Evolutionary conservation across 1,140 invertebrate species (phyloP), one percentile per base, ranked within the genome.

Genomic region (Tenebrio molitor): DNA sequence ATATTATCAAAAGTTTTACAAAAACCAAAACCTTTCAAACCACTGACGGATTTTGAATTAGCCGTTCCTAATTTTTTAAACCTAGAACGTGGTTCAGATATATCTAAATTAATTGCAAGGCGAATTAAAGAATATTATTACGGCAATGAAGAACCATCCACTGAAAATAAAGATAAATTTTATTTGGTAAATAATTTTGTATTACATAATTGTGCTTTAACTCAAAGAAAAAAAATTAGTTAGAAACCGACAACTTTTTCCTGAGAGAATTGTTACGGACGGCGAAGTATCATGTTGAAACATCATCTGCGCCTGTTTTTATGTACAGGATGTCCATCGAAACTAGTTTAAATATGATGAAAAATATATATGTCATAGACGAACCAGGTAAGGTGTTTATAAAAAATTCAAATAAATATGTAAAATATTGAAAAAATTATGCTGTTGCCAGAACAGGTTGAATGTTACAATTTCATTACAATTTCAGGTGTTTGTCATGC

Each of bases 401-500:
- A 39, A n/a, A n/a, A n/a, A n/a, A 10, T 33, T 3, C 4, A 5
- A 10, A 4, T 5, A 4, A 10, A 33, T 33, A 5, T 33, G 4
- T 33, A 33, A 33, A 33, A 33, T 33, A 0, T 33, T 5, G 29
- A 33, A 5, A 33, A 5, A n/a, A n/a, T n/a, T n/a, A n/a, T n/a
- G n/a, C n/a, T n/a, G n/a, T n/a, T n/a, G n/a, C n/a, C n/a, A n/a
- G n/a, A n/a, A n/a, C n/a, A n/a, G n/a, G n/a, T 29, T 3, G 25
- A 29, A 29, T 29, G 25, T n/a, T n/a, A n/a, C n/a, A n/a, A n/a
- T n/a, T n/a, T n/a, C n/a, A n/a, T n/a, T n/a, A n/a, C n/a, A n/a
- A n/a, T 85, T 34, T 76, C 82, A 74, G 89, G 89, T 0, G 86
- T 85, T 0, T 86, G 84, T 74, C 89, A 91, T 76, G 87, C 84